Conservation (phyloP, 2,888 invertebrate genomes). For the Stenurella melanura region DNA sequence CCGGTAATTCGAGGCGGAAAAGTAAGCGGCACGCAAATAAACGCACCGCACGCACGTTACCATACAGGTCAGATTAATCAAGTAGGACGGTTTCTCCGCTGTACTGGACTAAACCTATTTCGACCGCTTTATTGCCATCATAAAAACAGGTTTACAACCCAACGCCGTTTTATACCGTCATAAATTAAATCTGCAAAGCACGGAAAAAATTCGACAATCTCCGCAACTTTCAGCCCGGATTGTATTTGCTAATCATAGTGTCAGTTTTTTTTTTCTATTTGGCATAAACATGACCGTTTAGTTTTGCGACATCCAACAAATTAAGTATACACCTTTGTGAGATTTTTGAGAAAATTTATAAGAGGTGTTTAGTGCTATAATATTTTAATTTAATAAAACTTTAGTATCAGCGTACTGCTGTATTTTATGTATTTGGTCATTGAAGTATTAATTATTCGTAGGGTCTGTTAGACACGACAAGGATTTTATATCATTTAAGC, state of each 20-base stretch:
- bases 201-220: not conserved
- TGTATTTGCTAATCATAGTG: not conserved
- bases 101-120: slow-evolving; percentile 17
- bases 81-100: slow-evolving; percentile 5
- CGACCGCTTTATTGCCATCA: slow-evolving; percentile 29
- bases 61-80: slow-evolving; percentile 24
- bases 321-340: no score
- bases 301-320: no score
- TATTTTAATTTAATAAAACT: no score
- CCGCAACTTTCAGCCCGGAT: not conserved
- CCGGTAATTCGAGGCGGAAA: slow-evolving; percentile 23
- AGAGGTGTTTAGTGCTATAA: no score
- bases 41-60: slow-evolving; percentile 22
- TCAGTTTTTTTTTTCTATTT: no score
- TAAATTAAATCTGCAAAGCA: slow-evolving; percentile 1
- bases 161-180: slow-evolving; percentile 9
- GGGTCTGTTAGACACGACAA: no score
- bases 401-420: no score
- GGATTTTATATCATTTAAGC: no score
- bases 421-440: no score
- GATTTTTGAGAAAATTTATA: no score
- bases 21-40: slow-evolving; percentile 16
- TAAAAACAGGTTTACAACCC: slow-evolving; percentile 27
- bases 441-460: no score
- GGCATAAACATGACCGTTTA: no score